A percentile compares a stretch with the other conserved stretches of the same genome.
These are phyloP conservation scores for Antheraea yamamai DNA, from an alignment of 2,888 invertebrate genomes.

Conservation along the genomic window DNA sequence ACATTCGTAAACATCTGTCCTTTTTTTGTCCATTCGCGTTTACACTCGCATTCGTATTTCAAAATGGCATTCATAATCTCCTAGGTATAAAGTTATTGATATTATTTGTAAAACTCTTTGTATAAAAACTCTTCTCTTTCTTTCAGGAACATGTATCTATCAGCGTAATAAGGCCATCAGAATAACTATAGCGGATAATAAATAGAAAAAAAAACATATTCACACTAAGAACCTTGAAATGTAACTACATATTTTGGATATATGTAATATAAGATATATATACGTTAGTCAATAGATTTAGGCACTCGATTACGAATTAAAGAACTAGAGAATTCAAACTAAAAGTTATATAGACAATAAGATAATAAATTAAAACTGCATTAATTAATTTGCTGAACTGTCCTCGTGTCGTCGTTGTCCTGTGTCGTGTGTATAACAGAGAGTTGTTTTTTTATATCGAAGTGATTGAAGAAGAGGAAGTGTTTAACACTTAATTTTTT, in stretches of 20 bases:
- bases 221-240: background rate
- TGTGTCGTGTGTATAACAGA: no score
- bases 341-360: no score
- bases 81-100: no score
- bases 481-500: no score
- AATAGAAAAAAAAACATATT: no score
- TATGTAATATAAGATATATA: background rate
- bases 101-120: background rate
- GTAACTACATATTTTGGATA: background rate
- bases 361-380: background rate
- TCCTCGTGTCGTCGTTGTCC: no score
- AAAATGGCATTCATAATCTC: no score
- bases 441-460: no score
- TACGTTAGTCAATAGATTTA: background rate
- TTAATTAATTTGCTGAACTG: background rate
- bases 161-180: background rate
- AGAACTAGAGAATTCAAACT: background rate
- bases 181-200: background rate
- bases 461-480: no score
- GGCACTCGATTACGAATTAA: background rate
- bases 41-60: no score
- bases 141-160: background rate
- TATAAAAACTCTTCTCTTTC: background rate
- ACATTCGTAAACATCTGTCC: no score
- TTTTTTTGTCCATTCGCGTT: no score